Evolutionary conservation across 1,140 invertebrate species (phyloP), one percentile per base, ranked within the genome.

Genomic region (Pseudomyrmex cubaensis): DNA sequence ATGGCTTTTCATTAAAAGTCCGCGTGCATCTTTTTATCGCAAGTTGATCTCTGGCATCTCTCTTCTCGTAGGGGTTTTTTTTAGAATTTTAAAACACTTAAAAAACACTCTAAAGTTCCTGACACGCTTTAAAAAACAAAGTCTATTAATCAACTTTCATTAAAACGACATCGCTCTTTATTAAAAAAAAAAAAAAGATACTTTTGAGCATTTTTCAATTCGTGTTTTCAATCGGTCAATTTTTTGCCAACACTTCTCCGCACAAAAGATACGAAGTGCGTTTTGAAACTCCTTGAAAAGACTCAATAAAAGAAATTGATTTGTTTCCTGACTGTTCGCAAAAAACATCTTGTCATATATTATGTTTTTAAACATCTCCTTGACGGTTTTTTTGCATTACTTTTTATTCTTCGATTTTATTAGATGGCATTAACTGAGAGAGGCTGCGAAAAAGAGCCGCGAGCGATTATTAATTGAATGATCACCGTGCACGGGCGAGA

Each of bases 371-470:
- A 35, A 35, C 7, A 35, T 56, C 13, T n/a, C 12, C 20, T 4
- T 48, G 69, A 73, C 35, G 35, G 35, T 5, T 61, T 74, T 61
- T 13, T 61, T 22, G 46, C 70, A 22, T 54, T 35, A 54, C 57
- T 17, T 54, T 22, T 66, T 4, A 35, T 66, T 10, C 15, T 75
- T 63, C 48, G 3, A 20, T 56, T n/a, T 66, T 15, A 54, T 17
- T 67, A 48, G n/a, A 70, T 12, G 13, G 35, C 5, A 69, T 13
- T 57, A 7, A 2, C 22, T 4, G 7, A 46, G n/a, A 46, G 52
- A 9, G 48, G 2, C 62, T 77, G 74, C 17, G 35, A 25, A 48
- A 22, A 48, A 4, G 22, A n/a, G 35, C 35, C 5, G 35, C 35
- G 52, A 67, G 12, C 48, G 35, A n/a, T 35, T 7, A 35, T 4